Base-by-base conservation (phyloP, 2,113 vertebrate species). In the Zosterops borbonicus region DNA sequence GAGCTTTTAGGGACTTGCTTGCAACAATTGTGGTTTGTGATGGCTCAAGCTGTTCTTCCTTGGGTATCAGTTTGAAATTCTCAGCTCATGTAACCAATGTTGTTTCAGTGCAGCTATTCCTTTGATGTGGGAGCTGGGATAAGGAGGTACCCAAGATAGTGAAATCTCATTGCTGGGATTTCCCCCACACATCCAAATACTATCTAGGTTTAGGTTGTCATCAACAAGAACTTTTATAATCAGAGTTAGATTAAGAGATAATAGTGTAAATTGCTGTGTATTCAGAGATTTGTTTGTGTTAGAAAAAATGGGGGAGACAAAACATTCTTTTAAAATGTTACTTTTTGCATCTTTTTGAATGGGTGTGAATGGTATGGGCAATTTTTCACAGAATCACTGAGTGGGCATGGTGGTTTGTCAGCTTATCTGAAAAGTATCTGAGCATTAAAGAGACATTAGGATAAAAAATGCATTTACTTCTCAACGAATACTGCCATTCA, bases 281-380 rank as follows among this genome's bases (percentile, higher is more conserved):
- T 58, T 62, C 17, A 52, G 41, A 52, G 3, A 50, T 46, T 55
- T 53, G 2, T 23, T 46, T 59, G 14, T n/a, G 29, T 75, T 76
- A 44, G 49, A 71, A 84, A 77, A 19, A 81, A 46, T 31, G 16
- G 1, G 13, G 9, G 7, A 81, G 35, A 39, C 9, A 41, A 21
- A 84, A 78, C 33, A 60, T 63, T 21, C 23, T 49, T 85, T 88
- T 62, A 3, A 52, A n/a, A 31, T 59, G 5, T 15, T 64, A 14
- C 41, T 85, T 90, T 89, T 56, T 4, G 0, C 16, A 7, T 78
- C 3, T 75, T 33, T 94, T n/a, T 69, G 27, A 71, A 49, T 52
- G 19, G 3, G 4, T 37, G 8, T 11, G 8, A 79, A 50, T 27
- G 33, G 8, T n/a, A 27, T 42, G 23, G 8, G 10, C 2, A 1